Base-by-base conservation (phyloP, 2,113 vertebrate species). In the Nothoprocta pentlandii region DNA sequence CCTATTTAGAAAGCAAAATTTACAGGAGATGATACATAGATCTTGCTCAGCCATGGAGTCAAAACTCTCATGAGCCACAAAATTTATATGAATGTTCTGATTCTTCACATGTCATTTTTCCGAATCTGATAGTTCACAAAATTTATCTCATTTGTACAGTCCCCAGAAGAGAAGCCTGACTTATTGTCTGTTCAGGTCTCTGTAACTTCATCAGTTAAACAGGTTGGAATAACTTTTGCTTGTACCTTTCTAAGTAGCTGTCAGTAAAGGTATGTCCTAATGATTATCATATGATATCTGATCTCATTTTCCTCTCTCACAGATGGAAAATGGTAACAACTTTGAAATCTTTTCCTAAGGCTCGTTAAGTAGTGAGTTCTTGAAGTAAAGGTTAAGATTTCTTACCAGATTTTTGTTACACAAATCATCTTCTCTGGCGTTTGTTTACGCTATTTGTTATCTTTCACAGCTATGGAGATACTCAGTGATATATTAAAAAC, bases 201-300 rank as follows among this genome's bases (percentile, higher is more conserved):
- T 92, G 54, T 26, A 86, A 61, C 51, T 94, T 94, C 71, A 70
- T 90, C 92, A 69, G 63, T 87, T 71, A 92, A 83, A 80, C 8
- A 74, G 82, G 83, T 70, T 64, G 63, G 41, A 92, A 86, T 80
- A 92, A 67, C 73, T 85, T 69, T 54, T 36, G 6, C 56, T 89
- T 67, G n/a, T 59, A 84, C 42, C 4, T 92, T 94, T 92, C 66
- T 32, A 78, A 87, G 51, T 13, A 84, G 26, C 53, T 92, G n/a
- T 59, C 56, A 80, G 49, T 88, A 88, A 85, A 83, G 46, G 23
- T 93, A 75, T 82, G 56, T 63, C 87, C 61, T 74, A 56, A 64
- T 84, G 74, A 82, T 82, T 91, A 73, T 69, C 3, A 0, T 67
- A 46, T 26, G 68, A 83, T 54, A 79, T 70, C 68, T 44, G 49